Evolutionary conservation across 2,888 invertebrate genomes (phyloP).

Genomic region (Volucella inflata): DNA sequence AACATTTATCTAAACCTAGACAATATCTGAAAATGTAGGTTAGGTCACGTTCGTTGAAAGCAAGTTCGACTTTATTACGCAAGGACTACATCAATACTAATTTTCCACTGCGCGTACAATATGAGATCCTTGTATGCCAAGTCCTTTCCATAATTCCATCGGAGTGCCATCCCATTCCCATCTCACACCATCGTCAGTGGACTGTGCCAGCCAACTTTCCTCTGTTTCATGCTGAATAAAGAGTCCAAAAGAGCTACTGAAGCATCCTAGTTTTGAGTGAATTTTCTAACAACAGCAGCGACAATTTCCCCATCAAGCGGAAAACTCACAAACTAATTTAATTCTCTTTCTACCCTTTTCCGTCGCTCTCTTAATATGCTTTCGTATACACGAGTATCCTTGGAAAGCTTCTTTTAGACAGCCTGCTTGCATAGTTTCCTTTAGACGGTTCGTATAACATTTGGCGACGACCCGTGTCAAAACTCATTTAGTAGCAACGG

Average conservation of each 20-base stretch:
- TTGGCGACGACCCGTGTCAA: slow-evolving; percentile 20
- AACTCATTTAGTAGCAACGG: slow-evolving; percentile 20
- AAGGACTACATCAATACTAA: slow-evolving; percentile 74
- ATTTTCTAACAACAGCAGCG: slow-evolving; percentile 29
- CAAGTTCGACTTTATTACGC: slow-evolving; percentile 67
- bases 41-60: slow-evolving; percentile 62
- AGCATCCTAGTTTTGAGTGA: slow-evolving; percentile 36
- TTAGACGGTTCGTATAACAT: slow-evolving; percentile 11
- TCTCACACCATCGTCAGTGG: not conserved
- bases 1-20: slow-evolving; percentile 52
- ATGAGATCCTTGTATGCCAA: slow-evolving; percentile 21
- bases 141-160: slow-evolving; percentile 69
- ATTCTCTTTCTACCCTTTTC: not conserved
- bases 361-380: not conserved
- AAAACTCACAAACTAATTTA: not conserved
- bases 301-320: not conserved
- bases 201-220: not conserved
- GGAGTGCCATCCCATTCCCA: not conserved
- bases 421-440: slow-evolving; percentile 43
- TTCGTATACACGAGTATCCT: not conserved
- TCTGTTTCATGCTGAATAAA: slow-evolving; percentile 57
- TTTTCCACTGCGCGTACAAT: slow-evolving; percentile 40
- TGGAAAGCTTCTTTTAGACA: slow-evolving; percentile 14
- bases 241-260: slow-evolving; percentile 17
- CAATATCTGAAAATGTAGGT: slow-evolving; percentile 67